These are phyloP conservation scores for Chloebia gouldiae DNA, from an alignment of 2,113 vertebrate genomes.

Conservation along the genomic window DNA sequence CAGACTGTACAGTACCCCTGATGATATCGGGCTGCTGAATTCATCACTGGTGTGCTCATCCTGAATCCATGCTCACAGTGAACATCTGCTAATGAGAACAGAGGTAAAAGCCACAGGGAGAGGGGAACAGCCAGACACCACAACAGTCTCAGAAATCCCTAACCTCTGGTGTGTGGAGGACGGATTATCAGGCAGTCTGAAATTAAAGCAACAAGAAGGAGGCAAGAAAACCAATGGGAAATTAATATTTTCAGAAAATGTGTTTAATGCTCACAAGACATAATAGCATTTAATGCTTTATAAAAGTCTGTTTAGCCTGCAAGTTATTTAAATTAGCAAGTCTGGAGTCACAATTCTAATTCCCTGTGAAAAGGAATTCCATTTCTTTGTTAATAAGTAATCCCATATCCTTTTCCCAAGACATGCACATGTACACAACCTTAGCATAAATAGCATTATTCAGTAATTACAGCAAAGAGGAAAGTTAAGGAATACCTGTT, in stretches of 20 bases:
- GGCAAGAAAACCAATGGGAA: not conserved
- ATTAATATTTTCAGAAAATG: slow-evolving; percentile 24
- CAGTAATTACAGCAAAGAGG: not conserved
- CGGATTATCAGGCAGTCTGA: not conserved
- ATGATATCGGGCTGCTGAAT: not conserved
- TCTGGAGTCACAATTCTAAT: slow-evolving; percentile 15
- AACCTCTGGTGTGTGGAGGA: not conserved
- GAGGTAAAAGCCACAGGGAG: not conserved
- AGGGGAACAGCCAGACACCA: not conserved
- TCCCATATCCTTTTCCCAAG: not conserved
- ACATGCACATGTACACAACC: not conserved
- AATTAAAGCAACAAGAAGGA: not conserved
- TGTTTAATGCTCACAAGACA: not conserved
- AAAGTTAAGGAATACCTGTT: slow-evolving; percentile 1
- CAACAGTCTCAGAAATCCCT: not conserved
- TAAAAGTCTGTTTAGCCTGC: not conserved
- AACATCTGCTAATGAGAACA: not conserved
- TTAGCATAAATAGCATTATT: not conserved
- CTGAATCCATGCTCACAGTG: not conserved
- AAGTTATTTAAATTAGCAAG: slow-evolving; percentile 30
- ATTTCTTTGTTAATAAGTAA: slow-evolving; percentile 22
- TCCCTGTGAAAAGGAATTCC: slow-evolving; percentile 19
- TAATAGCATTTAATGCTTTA: slow-evolving; percentile 27
- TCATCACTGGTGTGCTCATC: not conserved
- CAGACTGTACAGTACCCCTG: not conserved